Conservation (phyloP, 2,113 vertebrate species). For the Lonchura striata region DNA sequence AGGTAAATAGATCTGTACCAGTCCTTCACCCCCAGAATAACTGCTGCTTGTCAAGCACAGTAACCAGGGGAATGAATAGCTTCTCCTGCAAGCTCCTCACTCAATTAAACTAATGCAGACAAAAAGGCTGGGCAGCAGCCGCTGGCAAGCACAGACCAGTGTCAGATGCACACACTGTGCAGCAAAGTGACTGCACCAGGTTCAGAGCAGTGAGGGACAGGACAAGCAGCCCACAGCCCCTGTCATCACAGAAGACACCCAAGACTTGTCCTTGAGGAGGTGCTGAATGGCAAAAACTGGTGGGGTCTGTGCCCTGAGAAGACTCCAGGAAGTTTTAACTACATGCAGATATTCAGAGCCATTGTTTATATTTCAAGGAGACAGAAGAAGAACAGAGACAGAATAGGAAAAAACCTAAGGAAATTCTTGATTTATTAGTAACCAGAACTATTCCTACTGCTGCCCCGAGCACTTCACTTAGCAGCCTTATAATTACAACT, state of each 20-base stretch:
- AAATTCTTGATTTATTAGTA: neutral
- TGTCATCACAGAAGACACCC: accelerated
- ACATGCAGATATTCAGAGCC: accelerated
- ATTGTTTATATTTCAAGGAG: neutral
- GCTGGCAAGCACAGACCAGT: accelerated
- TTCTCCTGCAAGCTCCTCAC: neutral
- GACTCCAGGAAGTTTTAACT: neutral
- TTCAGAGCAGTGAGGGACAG: neutral
- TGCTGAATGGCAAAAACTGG: neutral
- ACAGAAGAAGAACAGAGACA: neutral
- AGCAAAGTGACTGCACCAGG: accelerated
- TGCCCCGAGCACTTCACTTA: neutral
- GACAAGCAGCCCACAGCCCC: neutral
- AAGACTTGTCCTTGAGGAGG: neutral
- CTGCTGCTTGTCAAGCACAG: neutral
- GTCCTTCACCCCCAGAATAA: neutral
- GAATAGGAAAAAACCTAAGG: neutral
- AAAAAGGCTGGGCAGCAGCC: neutral
- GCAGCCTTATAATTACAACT: neutral
- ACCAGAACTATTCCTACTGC: neutral
- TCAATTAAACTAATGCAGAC: neutral
- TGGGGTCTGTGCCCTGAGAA: neutral
- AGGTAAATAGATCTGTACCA: neutral
- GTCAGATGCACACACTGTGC: neutral
- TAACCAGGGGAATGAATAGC: neutral